Evolutionary conservation across 2,888 invertebrate species (phyloP).

Genomic region (Globia sparganii): DNA sequence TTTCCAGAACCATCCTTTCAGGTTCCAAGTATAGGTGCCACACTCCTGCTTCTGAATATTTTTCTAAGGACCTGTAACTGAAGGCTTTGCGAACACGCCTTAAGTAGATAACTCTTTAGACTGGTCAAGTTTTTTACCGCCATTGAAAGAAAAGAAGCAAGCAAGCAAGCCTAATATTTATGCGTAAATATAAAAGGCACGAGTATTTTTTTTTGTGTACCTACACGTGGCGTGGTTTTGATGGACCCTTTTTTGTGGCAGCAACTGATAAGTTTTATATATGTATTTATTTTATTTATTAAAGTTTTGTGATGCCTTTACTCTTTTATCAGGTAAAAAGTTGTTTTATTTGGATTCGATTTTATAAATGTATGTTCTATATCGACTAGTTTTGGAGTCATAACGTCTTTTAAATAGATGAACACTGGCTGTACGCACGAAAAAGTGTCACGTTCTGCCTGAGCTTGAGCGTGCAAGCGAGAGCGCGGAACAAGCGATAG

Average conservation of each 20-base stretch:
- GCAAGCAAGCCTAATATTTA: conserved; percentile 33
- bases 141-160: no score
- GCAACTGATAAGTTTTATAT: conserved; percentile 1
- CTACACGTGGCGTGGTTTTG: conserved; percentile 13
- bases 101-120: conserved; percentile 63
- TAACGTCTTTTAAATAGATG: no score
- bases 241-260: background rate
- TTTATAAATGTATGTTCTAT: background rate
- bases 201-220: background rate
- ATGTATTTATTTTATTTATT: background rate
- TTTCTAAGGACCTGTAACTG: conserved; percentile 50
- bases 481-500: no score
- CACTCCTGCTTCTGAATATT: conserved; percentile 51
- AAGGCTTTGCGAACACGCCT: conserved; percentile 50
- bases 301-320: background rate
- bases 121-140: conserved; percentile 65
- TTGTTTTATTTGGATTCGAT: background rate
- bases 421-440: no score
- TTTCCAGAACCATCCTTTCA: conserved; percentile 34
- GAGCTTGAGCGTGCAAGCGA: no score
- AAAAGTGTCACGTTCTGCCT: no score
- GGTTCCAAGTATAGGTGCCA: conserved; percentile 51
- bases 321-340: background rate
- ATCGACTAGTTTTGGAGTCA: no score
- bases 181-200: conserved; percentile 16